A percentile compares a stretch with the other conserved stretches of the same genome.
Evolutionary conservation across 1,140 invertebrate species (phyloP).

Genomic region (Littorina saxatilis): DNA sequence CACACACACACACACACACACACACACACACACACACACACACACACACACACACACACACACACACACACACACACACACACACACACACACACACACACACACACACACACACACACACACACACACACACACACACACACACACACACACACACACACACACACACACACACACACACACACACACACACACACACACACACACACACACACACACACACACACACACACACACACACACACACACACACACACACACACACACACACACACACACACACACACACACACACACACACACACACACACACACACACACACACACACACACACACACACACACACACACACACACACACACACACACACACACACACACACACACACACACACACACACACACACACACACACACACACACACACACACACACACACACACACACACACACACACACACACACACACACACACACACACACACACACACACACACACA

Average conservation of each 20-base stretch:
- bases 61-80: no score
- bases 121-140: neutral
- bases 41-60: neutral
- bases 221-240: neutral
- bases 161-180: conserved; percentile 12
- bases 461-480: conserved; percentile 17
- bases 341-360: neutral
- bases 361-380: conserved; percentile 2
- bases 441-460: conserved; percentile 13
- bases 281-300: conserved; percentile 20
- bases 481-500: conserved; percentile 22
- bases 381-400: neutral
- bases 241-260: conserved; percentile 21
- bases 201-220: neutral
- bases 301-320: conserved; percentile 4
- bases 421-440: neutral
- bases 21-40: neutral
- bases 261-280: conserved; percentile 23
- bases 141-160: conserved; percentile 8
- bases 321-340: conserved; percentile 2
- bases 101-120: conserved; percentile 19
- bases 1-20: conserved; percentile 16
- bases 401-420: neutral
- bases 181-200: conserved; percentile 7
- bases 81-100: neutral